These are phyloP conservation scores for Bombus picipes DNA, from an alignment of 1,140 invertebrate genomes.

Conservation along the genomic window DNA sequence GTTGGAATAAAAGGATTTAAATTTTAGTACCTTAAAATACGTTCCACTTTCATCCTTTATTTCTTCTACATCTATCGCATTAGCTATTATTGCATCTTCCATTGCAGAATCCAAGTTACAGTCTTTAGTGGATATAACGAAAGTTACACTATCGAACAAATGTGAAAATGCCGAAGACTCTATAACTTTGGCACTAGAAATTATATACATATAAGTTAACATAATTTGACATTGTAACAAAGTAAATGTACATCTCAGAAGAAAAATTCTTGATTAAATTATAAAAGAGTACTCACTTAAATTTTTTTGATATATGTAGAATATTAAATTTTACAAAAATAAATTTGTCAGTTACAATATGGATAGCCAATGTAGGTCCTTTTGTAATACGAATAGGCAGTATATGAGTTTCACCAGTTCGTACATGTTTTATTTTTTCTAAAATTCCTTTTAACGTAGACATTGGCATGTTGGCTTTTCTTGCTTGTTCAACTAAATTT, in stretches of 20 bases:
- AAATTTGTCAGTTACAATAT: conserved; percentile 78
- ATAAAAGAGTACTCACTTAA: conserved; percentile 73
- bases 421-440: conserved; percentile 80
- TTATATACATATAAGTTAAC: conserved; percentile 6
- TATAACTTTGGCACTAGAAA: conserved; percentile 63
- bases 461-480: conserved; percentile 84
- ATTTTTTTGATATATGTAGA: conserved; percentile 75
- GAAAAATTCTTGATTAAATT: neutral
- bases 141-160: conserved; percentile 83
- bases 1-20: neutral
- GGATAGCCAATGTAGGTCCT: conserved; percentile 78
- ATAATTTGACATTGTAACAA: neutral
- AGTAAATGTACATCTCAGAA: neutral
- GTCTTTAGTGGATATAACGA: conserved; percentile 79
- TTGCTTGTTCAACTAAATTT: conserved; percentile 84
- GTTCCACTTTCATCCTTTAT: conserved; percentile 77
- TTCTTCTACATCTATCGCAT: conserved; percentile 85
- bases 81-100: conserved; percentile 85
- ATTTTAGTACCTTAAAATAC: conserved; percentile 74
- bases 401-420: conserved; percentile 71
- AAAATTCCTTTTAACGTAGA: conserved; percentile 84
- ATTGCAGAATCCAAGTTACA: conserved; percentile 82
- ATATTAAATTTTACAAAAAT: conserved; percentile 73
- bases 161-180: conserved; percentile 70
- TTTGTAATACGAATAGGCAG: conserved; percentile 80